Percentiles rank a stretch among this genome's conserved stretches.
Conservation (phyloP, 2,888 invertebrate genomes). For the Pristionchus japonicus region DNA sequence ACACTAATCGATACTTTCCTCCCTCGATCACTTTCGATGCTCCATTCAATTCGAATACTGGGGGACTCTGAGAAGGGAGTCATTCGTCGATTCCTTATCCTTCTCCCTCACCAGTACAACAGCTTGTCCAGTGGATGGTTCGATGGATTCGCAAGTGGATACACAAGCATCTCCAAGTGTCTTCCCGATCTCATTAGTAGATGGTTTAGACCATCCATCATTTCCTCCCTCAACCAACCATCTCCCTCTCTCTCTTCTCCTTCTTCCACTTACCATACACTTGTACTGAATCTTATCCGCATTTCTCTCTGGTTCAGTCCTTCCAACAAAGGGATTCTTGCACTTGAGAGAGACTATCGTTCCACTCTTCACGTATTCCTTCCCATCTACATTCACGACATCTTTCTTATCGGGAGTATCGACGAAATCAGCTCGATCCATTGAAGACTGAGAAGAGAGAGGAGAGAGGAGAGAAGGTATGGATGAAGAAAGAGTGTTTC, state of each 20-base stretch:
- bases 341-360: conserved; percentile 2
- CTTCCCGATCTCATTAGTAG: not conserved
- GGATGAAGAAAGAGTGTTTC: too few relatives aligned
- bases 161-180: conserved; percentile 13
- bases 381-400: conserved; percentile 9
- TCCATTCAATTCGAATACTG: conserved; percentile 4
- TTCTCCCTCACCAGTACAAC: not conserved
- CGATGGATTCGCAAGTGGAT: not conserved
- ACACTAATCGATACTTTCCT: conserved; percentile 25
- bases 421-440: conserved; percentile 13
- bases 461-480: not conserved
- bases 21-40: conserved; percentile 14
- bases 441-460: not conserved
- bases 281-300: not conserved
- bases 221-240: not conserved
- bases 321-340: not conserved
- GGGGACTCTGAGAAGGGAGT: not conserved
- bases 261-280: conserved; percentile 1
- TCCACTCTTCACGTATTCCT: not conserved
- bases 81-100: not conserved
- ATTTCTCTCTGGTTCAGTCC: not conserved
- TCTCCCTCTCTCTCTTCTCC: not conserved
- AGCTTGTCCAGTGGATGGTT: not conserved
- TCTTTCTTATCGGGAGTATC: not conserved
- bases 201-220: conserved; percentile 35